Evolutionary conservation across 2,797 vertebrate species (phyloP).

Genomic region (Aphelocoma californica): DNA sequence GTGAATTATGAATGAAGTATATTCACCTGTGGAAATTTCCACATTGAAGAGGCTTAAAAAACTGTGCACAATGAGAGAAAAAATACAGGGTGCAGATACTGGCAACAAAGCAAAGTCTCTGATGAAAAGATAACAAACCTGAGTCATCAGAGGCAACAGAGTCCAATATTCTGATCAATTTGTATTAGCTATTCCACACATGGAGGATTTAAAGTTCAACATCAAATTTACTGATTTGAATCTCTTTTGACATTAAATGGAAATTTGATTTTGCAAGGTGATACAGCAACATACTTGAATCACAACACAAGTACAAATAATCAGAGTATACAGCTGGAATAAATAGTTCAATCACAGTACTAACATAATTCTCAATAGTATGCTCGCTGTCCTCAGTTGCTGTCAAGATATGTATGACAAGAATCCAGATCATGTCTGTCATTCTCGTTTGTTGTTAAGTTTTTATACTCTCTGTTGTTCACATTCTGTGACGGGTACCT

Average conservation of each 20-base stretch:
- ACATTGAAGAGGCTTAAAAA: not conserved
- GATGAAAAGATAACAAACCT: not conserved
- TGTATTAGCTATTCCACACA: not conserved
- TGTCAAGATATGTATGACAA: not conserved
- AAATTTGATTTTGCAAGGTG: not conserved
- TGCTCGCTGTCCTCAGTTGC: not conserved
- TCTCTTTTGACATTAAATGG: not conserved
- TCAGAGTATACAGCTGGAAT: not conserved
- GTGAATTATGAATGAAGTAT: not conserved
- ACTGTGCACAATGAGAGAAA: not conserved
- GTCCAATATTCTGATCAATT: not conserved
- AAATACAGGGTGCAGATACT: not conserved
- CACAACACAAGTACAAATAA: not conserved
- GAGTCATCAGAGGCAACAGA: not conserved
- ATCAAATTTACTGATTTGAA: not conserved
- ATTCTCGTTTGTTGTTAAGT: not conserved
- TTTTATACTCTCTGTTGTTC: not conserved
- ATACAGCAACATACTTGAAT: not conserved
- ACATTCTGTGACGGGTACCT: fast-evolving
- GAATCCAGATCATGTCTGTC: not conserved
- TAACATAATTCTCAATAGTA: not conserved
- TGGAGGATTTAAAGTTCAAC: not conserved
- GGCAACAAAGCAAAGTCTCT: not conserved
- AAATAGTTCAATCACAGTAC: not conserved
- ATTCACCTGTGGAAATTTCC: not conserved